These are phyloP conservation scores for Xenopus petersii DNA, from an alignment of 2,797 vertebrate genomes.

Conservation along the genomic window DNA sequence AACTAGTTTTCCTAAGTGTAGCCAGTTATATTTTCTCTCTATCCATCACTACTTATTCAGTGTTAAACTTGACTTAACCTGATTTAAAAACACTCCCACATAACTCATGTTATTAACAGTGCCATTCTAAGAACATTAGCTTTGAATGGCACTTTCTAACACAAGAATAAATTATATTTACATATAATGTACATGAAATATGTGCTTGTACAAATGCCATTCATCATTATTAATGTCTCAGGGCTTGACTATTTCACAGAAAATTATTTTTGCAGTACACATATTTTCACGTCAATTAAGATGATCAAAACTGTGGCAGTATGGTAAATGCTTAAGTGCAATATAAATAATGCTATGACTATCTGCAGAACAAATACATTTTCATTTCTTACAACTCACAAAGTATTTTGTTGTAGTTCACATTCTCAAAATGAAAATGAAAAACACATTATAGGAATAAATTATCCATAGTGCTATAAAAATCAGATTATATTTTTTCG, in stretches of 20 bases:
- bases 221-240: neutral
- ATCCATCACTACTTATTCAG: too few relatives aligned
- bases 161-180: neutral
- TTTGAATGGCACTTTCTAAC: neutral
- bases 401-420: slow-evolving; percentile 22
- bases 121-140: too few relatives aligned
- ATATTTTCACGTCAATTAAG: neutral
- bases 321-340: slow-evolving; percentile 1
- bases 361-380: slow-evolving; percentile 30
- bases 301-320: neutral
- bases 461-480: slow-evolving; percentile 37
- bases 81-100: too few relatives aligned
- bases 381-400: slow-evolving; percentile 17
- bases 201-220: neutral
- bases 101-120: too few relatives aligned
- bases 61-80: too few relatives aligned
- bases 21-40: too few relatives aligned
- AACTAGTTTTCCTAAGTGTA: too few relatives aligned
- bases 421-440: slow-evolving; percentile 33
- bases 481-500: slow-evolving; percentile 45
- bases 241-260: neutral
- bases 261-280: neutral
- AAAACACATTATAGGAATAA: slow-evolving; percentile 36
- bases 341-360: slow-evolving; percentile 24
- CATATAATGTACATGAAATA: neutral